phyloP scores from a whole-genome alignment of 2,888 invertebrate species.

The Micoletzkya japonica region DNA sequence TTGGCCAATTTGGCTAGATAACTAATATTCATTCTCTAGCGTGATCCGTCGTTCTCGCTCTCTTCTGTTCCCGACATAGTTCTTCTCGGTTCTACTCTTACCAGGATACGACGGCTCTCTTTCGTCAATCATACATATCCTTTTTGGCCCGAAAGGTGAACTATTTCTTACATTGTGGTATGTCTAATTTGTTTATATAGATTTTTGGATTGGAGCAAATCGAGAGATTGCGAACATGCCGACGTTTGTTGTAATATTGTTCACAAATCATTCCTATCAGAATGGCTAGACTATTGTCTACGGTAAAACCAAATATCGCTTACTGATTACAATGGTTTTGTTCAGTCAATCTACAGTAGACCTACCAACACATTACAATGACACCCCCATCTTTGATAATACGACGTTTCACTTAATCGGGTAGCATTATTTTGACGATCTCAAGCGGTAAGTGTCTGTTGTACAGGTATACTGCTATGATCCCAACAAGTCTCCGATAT shows the following conservation, averaged over 20 bases:
- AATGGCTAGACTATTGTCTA: conserved; percentile 45
- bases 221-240: conserved; percentile 29
- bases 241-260: conserved; percentile 42
- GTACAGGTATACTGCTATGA: conserved; percentile 53
- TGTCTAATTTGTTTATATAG: conserved; percentile 11
- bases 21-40: neutral
- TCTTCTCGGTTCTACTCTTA: conserved; percentile 34
- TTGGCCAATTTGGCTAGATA: too few species aligned
- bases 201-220: conserved; percentile 33
- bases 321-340: neutral
- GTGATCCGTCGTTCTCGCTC: conserved; percentile 35
- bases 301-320: conserved; percentile 21
- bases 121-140: conserved; percentile 50
- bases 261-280: conserved; percentile 31
- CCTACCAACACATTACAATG: conserved; percentile 58
- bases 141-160: conserved; percentile 59
- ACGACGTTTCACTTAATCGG: conserved; percentile 55
- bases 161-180: neutral
- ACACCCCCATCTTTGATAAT: conserved; percentile 62
- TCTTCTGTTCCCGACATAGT: conserved; percentile 35
- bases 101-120: conserved; percentile 42
- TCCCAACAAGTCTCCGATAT: conserved; percentile 43
- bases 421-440: conserved; percentile 15
- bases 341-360: conserved; percentile 52
- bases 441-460: neutral